These are phyloP conservation scores for Ceratothoa steindachneri DNA, from an alignment of 2,888 invertebrate genomes.

Conservation along the genomic window DNA sequence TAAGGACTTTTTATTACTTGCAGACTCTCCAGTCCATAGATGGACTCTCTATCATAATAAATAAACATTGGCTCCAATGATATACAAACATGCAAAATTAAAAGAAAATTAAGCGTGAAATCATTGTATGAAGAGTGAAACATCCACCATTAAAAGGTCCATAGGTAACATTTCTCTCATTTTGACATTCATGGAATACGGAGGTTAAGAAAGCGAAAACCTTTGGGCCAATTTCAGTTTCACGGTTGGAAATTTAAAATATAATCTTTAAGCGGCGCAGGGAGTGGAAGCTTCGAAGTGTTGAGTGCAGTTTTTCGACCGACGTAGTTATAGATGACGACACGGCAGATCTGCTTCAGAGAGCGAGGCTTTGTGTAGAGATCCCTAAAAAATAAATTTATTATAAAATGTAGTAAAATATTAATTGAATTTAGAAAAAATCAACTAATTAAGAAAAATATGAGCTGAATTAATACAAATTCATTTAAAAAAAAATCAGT, in stretches of 20 bases:
- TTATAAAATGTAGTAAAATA: not conserved
- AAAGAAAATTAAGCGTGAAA: too few species aligned
- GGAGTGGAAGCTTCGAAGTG: slow-evolving; percentile 65
- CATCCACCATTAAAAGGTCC: too few species aligned
- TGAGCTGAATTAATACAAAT: not conserved
- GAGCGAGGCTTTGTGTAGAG: slow-evolving; percentile 65
- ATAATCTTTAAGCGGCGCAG: slow-evolving; percentile 65
- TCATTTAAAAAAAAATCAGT: not conserved
- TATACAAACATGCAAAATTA: too few species aligned
- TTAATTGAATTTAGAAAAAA: not conserved
- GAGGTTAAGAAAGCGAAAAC: too few species aligned
- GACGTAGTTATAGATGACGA: slow-evolving; percentile 66
- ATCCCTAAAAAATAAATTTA: slow-evolving; percentile 58
- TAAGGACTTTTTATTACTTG: too few species aligned
- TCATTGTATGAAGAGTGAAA: too few species aligned
- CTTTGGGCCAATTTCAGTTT: too few species aligned
- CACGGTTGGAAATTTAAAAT: slow-evolving; percentile 62
- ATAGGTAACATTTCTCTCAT: too few species aligned
- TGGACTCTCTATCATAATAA: too few species aligned
- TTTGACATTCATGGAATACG: too few species aligned
- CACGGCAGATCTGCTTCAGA: slow-evolving; percentile 68
- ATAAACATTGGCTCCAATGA: too few species aligned
- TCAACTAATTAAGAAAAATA: not conserved
- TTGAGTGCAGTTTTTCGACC: slow-evolving; percentile 63
- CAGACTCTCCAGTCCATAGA: too few species aligned